phyloP scores from a whole-genome alignment of 2,888 invertebrate genomes.

The Gymnosoma rotundatum region DNA sequence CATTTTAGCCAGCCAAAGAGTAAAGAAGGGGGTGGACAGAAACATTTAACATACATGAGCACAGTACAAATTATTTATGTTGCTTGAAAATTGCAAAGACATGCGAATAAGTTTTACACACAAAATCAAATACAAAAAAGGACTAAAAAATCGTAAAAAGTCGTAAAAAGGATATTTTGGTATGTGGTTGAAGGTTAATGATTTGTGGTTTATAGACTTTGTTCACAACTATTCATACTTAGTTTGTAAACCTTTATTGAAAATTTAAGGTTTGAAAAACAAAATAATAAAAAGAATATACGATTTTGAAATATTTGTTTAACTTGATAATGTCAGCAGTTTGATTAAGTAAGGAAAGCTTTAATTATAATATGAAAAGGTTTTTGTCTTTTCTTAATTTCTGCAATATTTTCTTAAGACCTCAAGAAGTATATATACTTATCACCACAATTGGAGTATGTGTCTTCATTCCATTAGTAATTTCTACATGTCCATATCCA shows the following conservation, averaged over 20 bases:
- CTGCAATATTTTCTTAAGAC: too few species aligned
- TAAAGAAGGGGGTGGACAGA: constrained; percentile 32
- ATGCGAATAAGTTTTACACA: constrained; percentile 70
- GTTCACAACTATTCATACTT: not conserved
- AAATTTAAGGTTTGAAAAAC: constrained; percentile 12
- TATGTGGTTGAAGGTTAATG: constrained; percentile 52
- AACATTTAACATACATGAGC: constrained; percentile 56
- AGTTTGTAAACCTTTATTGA: not conserved
- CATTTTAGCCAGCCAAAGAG: constrained; percentile 36
- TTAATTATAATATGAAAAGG: too few species aligned
- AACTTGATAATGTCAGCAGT: not conserved
- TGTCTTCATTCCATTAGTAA: too few species aligned
- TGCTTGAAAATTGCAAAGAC: constrained; percentile 69
- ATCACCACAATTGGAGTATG: too few species aligned
- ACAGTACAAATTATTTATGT: constrained; percentile 67
- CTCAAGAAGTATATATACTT: too few species aligned
- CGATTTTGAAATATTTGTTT: not conserved
- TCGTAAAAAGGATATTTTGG: constrained; percentile 59
- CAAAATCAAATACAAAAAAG: constrained; percentile 4
- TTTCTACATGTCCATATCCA: too few species aligned
- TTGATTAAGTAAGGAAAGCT: too few species aligned
- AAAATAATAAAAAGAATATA: too few species aligned
- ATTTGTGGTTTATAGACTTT: constrained; percentile 51
- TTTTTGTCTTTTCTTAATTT: too few species aligned
- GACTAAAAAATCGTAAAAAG: constrained; percentile 26